These are phyloP conservation scores for Watersipora subatra DNA, from an alignment of 1,140 invertebrate species.

Conservation along the genomic window DNA sequence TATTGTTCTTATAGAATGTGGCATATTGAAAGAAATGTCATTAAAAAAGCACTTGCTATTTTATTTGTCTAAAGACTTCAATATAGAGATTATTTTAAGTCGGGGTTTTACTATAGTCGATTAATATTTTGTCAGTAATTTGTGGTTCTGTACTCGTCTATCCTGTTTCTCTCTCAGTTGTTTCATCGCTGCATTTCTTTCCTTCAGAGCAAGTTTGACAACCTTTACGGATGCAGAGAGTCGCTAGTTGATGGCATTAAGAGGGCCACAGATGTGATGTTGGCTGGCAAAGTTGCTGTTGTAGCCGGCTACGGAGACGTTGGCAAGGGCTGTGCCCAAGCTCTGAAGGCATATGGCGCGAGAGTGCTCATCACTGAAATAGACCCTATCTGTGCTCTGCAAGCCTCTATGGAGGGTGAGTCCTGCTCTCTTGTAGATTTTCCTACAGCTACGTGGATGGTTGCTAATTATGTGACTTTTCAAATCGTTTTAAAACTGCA, in stretches of 20 bases:
- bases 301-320: constrained; percentile 99
- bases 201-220: constrained; percentile 92
- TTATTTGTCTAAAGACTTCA: no score
- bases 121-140: no score
- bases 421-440: constrained; percentile 1
- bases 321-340: constrained; percentile 94
- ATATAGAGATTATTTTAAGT: no score
- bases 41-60: no score
- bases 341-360: constrained; percentile 82
- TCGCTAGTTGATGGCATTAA: constrained; percentile 97
- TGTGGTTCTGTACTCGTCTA: background rate
- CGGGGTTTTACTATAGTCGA: no score
- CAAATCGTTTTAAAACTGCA: no score
- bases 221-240: constrained; percentile 95
- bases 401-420: constrained; percentile 91
- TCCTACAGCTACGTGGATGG: no score
- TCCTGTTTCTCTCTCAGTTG: background rate
- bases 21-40: no score
- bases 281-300: constrained; percentile 93
- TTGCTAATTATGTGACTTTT: no score
- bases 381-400: constrained; percentile 96
- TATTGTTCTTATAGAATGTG: no score
- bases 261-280: constrained; percentile 91
- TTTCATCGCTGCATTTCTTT: background rate
- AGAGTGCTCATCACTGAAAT: constrained; percentile 95